Conservation (phyloP, 2,113 vertebrate genomes). For the Bucco capensis region DNA sequence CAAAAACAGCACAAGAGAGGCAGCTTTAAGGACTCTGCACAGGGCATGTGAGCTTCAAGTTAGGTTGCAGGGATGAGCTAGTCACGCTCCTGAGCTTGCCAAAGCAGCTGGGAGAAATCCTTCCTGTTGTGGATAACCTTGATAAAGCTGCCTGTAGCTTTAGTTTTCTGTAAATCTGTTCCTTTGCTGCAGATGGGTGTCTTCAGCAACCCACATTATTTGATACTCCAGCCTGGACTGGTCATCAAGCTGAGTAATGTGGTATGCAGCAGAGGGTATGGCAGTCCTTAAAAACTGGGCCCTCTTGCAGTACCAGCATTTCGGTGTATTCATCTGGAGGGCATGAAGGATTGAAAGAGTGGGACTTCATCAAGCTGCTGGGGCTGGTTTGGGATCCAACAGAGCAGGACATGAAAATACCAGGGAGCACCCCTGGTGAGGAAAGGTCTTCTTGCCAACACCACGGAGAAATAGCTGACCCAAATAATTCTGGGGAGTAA, state of each 20-base stretch:
- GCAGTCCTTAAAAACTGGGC: background rate
- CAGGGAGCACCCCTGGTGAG: background rate
- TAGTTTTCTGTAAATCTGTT: background rate
- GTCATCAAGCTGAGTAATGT: background rate
- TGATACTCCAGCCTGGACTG: background rate
- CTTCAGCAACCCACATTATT: background rate
- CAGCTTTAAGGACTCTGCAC: background rate
- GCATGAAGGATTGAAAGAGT: background rate
- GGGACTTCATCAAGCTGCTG: background rate
- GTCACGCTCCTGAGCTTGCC: background rate
- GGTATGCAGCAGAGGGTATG: background rate
- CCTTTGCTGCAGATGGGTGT: background rate
- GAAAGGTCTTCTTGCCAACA: background rate
- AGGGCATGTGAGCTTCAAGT: background rate
- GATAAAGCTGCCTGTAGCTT: background rate
- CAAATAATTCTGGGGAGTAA: background rate
- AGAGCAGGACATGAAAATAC: background rate
- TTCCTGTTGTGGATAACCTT: background rate
- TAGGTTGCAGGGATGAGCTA: background rate
- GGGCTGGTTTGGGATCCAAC: background rate
- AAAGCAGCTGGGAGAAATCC: background rate
- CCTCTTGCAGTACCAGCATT: background rate
- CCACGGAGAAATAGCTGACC: background rate
- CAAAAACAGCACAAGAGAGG: background rate
- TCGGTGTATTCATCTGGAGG: background rate